Percentiles rank a stretch among this genome's conserved stretches.
These are phyloP conservation scores for Psittacus erithacus DNA, from an alignment of 2,113 vertebrate species.

Conservation along the genomic window DNA sequence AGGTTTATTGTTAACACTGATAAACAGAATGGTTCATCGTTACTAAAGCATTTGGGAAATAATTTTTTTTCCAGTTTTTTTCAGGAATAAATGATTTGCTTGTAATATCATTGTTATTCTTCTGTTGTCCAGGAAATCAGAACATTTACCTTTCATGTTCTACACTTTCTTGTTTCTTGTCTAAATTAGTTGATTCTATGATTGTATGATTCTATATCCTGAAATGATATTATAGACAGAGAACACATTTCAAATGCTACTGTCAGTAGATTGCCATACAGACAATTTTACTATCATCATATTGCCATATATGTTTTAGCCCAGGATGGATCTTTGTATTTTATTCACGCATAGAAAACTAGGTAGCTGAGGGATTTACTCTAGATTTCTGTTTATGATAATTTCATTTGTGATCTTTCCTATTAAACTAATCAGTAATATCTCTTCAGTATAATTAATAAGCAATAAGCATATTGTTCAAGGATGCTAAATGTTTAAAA, in stretches of 20 bases:
- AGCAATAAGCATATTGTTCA: slow-evolving; percentile 35
- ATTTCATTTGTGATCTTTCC: background rate
- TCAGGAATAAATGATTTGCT: background rate
- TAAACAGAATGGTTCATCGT: background rate
- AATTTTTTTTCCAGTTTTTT: background rate
- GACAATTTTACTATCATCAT: background rate
- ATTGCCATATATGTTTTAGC: background rate
- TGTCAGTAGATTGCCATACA: background rate
- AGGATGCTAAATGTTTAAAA: slow-evolving; percentile 1
- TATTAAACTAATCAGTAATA: slow-evolving; percentile 37
- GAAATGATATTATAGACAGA: background rate
- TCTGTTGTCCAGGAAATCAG: background rate
- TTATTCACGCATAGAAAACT: background rate
- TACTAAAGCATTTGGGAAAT: background rate
- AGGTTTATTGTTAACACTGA: background rate
- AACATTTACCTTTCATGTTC: background rate
- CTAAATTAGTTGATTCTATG: background rate
- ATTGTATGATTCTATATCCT: background rate
- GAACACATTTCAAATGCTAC: background rate
- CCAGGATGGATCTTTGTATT: background rate
- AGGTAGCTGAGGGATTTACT: background rate
- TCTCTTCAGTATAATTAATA: slow-evolving; percentile 42
- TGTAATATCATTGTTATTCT: background rate
- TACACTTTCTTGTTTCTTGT: background rate
- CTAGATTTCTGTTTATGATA: slow-evolving; percentile 5